Evolutionary conservation across 2,113 vertebrate species (phyloP).

Genomic region (Speoplatyrhinus poulsoni): DNA sequence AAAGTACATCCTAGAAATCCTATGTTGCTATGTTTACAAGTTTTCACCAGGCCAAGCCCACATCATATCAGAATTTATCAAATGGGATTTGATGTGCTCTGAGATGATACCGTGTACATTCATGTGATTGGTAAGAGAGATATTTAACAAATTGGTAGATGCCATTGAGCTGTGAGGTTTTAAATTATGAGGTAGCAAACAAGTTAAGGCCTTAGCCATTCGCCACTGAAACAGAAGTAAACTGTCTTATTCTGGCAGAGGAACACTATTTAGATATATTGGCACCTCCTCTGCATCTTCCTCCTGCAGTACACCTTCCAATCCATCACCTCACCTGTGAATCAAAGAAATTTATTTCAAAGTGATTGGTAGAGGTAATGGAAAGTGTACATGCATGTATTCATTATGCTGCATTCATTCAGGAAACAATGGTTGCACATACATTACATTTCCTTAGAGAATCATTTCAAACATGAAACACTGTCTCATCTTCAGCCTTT

Average conservation of each 20-base stretch:
- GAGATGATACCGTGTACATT: no score
- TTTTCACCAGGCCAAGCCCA: slow-evolving; percentile 1
- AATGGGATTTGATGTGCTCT: no score
- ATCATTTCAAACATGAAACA: slow-evolving; percentile 15
- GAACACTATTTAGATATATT: slow-evolving; percentile 61
- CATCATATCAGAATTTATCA: no score
- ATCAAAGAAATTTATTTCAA: slow-evolving; percentile 40
- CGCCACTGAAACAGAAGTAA: slow-evolving; percentile 58
- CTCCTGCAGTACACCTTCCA: slow-evolving; percentile 51
- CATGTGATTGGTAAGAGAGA: not conserved
- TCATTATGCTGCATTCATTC: slow-evolving; percentile 32
- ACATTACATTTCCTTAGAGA: slow-evolving; percentile 31
- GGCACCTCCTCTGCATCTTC: slow-evolving; percentile 42
- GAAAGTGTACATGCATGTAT: slow-evolving; percentile 49
- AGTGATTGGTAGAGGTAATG: slow-evolving; percentile 27
- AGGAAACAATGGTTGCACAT: slow-evolving; percentile 31
- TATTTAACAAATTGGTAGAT: not conserved
- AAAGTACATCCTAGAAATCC: slow-evolving; percentile 1
- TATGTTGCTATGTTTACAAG: slow-evolving; percentile 12
- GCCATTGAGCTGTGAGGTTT: slow-evolving; percentile 9
- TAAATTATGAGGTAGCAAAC: not conserved
- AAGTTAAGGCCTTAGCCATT: no score
- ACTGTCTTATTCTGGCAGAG: slow-evolving; percentile 63
- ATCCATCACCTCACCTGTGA: slow-evolving; percentile 63
- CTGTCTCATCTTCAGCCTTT: slow-evolving; percentile 2